These are phyloP conservation scores for Eospalax fontanierii DNA, from an alignment of 2,797 vertebrate genomes.

Conservation along the genomic window DNA sequence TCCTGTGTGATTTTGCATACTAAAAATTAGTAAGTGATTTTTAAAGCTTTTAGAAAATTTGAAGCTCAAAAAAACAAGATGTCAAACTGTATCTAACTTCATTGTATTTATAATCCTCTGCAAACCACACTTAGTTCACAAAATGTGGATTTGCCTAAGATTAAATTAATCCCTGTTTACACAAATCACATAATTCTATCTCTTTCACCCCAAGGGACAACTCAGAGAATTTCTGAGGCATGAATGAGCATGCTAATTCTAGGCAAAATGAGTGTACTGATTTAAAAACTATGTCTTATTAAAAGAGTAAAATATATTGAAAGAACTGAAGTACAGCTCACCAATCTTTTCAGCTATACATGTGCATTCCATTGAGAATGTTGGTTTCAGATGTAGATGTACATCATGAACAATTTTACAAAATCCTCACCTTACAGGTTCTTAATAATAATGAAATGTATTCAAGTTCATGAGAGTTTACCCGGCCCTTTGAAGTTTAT, in stretches of 20 bases:
- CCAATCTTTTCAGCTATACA: constrained; percentile 77
- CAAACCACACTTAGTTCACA: constrained; percentile 81
- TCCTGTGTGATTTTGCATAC: constrained; percentile 74
- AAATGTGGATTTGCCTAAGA: constrained; percentile 86
- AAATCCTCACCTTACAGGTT: not conserved
- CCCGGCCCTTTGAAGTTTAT: not conserved
- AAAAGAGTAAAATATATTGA: constrained; percentile 75
- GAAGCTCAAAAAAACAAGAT: constrained; percentile 78
- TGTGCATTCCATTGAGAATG: constrained; percentile 66
- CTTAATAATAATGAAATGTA: not conserved
- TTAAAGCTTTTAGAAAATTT: constrained; percentile 54
- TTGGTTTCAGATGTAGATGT: constrained; percentile 71
- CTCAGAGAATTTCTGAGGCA: constrained; percentile 82
- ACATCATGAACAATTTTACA: constrained; percentile 55
- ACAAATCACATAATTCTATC: constrained; percentile 85
- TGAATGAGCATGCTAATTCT: constrained; percentile 87
- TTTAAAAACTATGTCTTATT: constrained; percentile 78
- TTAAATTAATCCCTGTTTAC: constrained; percentile 88
- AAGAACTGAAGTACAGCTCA: constrained; percentile 81
- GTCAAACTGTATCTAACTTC: constrained; percentile 80
- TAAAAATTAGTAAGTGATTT: constrained; percentile 73
- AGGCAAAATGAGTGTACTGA: constrained; percentile 70
- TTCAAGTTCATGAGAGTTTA: constrained; percentile 36
- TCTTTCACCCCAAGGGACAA: constrained; percentile 77
- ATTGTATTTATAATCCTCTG: constrained; percentile 83